Percentiles rank a stretch among this genome's conserved stretches.
Evolutionary conservation across 2,113 vertebrate species (phyloP).

Genomic region (Paralichthys olivaceus): DNA sequence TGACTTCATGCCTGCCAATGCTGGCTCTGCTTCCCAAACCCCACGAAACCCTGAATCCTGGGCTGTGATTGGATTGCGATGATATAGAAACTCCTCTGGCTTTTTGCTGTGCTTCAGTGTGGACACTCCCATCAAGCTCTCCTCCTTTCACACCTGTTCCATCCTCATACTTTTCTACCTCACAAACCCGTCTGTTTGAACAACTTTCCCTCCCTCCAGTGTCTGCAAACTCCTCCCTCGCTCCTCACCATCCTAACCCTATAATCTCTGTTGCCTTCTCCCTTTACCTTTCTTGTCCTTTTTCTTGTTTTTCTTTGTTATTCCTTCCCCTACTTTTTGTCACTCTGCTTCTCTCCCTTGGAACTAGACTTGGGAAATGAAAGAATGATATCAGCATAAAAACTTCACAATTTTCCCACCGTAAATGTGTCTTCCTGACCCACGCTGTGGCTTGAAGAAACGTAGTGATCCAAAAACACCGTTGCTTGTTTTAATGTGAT

Average conservation of each 20-base stretch:
- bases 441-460: neutral
- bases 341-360: neutral
- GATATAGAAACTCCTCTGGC: slow-evolving; percentile 18
- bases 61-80: slow-evolving; percentile 61
- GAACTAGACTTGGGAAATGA: slow-evolving; percentile 14
- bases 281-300: neutral
- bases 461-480: neutral
- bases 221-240: slow-evolving; percentile 1
- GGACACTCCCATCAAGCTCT: slow-evolving; percentile 28
- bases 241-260: neutral
- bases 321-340: neutral
- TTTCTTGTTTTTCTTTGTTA: neutral
- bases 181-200: neutral
- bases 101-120: slow-evolving; percentile 25
- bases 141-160: slow-evolving; percentile 12
- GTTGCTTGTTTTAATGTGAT: neutral
- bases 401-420: neutral
- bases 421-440: neutral
- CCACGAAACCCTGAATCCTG: slow-evolving; percentile 43
- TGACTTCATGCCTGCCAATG: slow-evolving; percentile 40
- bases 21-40: slow-evolving; percentile 40
- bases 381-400: neutral
- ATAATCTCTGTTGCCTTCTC: neutral
- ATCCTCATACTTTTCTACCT: neutral
- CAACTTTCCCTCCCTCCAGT: neutral